A percentile compares a stretch with the other conserved stretches of the same genome.
Conservation (phyloP, 1,140 invertebrate genomes). For the Achatina immaculata region DNA sequence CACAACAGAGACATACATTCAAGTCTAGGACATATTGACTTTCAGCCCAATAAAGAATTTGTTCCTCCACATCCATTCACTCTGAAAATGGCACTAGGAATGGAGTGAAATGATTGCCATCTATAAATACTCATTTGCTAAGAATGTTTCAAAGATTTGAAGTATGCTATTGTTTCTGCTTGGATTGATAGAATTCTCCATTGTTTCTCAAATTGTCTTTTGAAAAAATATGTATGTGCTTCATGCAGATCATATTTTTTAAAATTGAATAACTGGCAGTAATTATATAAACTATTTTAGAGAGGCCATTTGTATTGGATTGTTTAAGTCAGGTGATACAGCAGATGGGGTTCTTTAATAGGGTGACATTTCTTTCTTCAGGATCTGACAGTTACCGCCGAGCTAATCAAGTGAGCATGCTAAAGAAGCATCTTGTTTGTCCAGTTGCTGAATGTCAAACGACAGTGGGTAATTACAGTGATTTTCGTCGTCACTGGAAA, state of each 20-base stretch:
- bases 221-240: background rate
- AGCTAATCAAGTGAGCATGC: background rate
- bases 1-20: constrained; percentile 1
- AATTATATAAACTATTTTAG: background rate
- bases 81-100: constrained; percentile 10
- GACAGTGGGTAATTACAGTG: background rate
- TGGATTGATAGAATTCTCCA: background rate
- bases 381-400: background rate
- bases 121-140: background rate
- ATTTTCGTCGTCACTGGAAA: constrained; percentile 23
- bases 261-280: background rate
- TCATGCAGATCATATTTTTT: background rate
- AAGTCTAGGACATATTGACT: constrained; percentile 8
- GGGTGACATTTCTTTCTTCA: constrained; percentile 18
- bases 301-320: background rate
- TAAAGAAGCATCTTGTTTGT: constrained; percentile 8
- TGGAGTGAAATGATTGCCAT: background rate
- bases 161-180: background rate
- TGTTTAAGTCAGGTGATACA: background rate
- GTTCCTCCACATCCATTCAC: constrained; percentile 25
- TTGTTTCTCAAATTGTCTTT: background rate
- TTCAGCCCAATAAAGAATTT: constrained; percentile 28
- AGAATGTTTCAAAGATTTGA: background rate
- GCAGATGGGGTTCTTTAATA: background rate
- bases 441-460: constrained; percentile 25